Evolutionary conservation across 2,113 vertebrate genomes (phyloP).

Genomic region (Regulus satrapa): DNA sequence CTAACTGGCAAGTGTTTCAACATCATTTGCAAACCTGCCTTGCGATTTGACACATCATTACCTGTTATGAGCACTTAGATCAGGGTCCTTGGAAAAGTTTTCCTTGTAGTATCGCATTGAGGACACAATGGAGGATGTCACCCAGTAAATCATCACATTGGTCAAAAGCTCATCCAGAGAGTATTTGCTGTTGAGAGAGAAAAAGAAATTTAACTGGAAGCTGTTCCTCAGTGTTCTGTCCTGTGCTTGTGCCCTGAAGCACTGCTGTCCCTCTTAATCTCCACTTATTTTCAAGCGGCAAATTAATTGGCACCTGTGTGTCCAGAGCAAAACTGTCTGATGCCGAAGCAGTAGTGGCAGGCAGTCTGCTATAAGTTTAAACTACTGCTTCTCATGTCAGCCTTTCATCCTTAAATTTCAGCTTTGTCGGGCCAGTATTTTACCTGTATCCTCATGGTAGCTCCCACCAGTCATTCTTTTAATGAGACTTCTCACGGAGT

Average conservation of each 20-base stretch:
- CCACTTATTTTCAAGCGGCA: neutral
- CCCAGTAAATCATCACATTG: slow-evolving; percentile 90
- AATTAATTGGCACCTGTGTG: neutral
- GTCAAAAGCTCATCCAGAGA: slow-evolving; percentile 85
- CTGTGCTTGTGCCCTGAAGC: neutral
- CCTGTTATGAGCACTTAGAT: slow-evolving; percentile 41
- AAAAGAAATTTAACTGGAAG: neutral
- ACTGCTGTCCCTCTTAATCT: neutral
- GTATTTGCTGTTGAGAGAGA: slow-evolving; percentile 75
- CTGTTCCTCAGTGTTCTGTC: neutral
- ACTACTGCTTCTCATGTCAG: neutral
- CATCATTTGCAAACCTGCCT: neutral
- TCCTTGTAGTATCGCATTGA: slow-evolving; percentile 91
- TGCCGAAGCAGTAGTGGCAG: neutral
- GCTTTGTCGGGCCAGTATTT: neutral
- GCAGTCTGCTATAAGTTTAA: neutral
- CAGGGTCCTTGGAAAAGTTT: slow-evolving; percentile 52
- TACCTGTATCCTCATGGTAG: neutral
- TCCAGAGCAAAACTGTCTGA: neutral
- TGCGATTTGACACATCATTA: slow-evolving; percentile 18
- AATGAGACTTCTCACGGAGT: neutral
- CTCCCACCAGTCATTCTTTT: neutral
- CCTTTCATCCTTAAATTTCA: neutral
- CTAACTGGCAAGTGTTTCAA: neutral
- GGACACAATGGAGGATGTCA: slow-evolving; percentile 78